Evolutionary conservation across 2,797 vertebrate species (phyloP), one percentile per base, ranked within the genome.

Genomic region (Lepus oiostolus): DNA sequence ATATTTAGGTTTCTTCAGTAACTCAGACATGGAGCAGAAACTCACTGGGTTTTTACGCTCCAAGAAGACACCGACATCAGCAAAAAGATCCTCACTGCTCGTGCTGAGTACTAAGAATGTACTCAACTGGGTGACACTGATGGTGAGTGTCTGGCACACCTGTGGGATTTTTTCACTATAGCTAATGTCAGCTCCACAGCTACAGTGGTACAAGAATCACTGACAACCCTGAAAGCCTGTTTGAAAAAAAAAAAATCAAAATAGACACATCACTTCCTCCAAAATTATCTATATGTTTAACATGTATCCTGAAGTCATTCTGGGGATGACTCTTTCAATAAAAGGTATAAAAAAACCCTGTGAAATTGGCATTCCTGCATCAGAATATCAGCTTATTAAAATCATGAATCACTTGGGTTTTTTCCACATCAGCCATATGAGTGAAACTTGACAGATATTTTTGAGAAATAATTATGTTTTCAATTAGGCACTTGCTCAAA

Each of bases 391-490:
- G 86, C 38, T 88, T 93, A 94, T 79, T 93, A 90, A 96, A 95
- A 93, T 32, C 42, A 80, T 94, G 93, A 96, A 76, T 96, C 92
- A 85, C 52, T 80, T 0, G 0, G 24, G 22, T 50, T 71, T 82
- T 62, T 72, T 67, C 85, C 75, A 74, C 3, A 30, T 88, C 81
- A 81, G 35, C 81, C 82, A 22, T 84, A 85, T 85, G 32, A 94
- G 82, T 67, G 30, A 52, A 96, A 93, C 70, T 81, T 92, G 79
- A 92, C 82, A 92, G 90, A 70, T 90, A 89, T 35, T 90, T 35
- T 90, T 90, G 63, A 95, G 92, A 96, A 96, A 94, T 94, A 88
- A 94, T 60, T 80, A 90, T 63, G 58, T 91, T 97, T 96, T 91
- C 90, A 96, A 93, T 95, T 93, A 95, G 54, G 24, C 52, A 88